A percentile compares a stretch with the other conserved stretches of the same genome.
Evolutionary conservation across 2,113 vertebrate species (phyloP).

Genomic region (Gobius niger): DNA sequence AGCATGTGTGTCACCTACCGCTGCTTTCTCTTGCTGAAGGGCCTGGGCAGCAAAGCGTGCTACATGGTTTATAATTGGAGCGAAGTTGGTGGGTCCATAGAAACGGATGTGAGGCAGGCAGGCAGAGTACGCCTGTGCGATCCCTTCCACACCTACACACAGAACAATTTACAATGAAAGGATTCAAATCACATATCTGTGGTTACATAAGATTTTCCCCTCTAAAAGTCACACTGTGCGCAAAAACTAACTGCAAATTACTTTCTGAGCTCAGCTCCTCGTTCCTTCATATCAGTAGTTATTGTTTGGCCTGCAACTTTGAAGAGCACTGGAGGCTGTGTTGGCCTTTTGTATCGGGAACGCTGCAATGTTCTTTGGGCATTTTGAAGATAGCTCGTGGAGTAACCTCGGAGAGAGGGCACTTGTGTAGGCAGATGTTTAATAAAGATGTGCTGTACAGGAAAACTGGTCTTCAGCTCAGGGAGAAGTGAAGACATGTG

Average conservation of each 20-base stretch:
- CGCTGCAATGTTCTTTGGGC: neutral
- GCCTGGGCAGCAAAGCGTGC: constrained; percentile 93
- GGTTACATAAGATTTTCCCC: neutral
- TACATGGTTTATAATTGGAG: constrained; percentile 95
- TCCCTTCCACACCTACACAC: constrained; percentile 90
- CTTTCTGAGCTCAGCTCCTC: neutral
- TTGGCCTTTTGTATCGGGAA: constrained; percentile 17
- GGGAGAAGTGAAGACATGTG: constrained; percentile 2
- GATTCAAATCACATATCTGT: neutral
- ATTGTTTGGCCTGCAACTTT: neutral
- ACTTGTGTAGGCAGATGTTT: constrained; percentile 39
- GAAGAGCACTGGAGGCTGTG: constrained; percentile 20
- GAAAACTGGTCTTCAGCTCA: constrained; percentile 15
- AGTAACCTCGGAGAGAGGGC: constrained; percentile 11
- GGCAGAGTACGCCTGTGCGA: constrained; percentile 90
- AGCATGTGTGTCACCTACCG: constrained; percentile 75
- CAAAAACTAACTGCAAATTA: neutral
- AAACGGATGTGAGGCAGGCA: constrained; percentile 96
- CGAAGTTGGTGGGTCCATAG: constrained; percentile 97
- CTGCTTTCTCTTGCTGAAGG: constrained; percentile 87
- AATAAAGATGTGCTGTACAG: constrained; percentile 18
- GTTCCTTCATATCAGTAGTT: constrained; percentile 15
- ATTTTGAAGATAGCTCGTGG: constrained; percentile 11
- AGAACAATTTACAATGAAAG: neutral
- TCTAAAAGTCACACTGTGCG: neutral